A percentile compares a stretch with the other conserved stretches of the same genome.
Conservation (phyloP, 2,888 invertebrate genomes). For the Pegoplata infirma region DNA sequence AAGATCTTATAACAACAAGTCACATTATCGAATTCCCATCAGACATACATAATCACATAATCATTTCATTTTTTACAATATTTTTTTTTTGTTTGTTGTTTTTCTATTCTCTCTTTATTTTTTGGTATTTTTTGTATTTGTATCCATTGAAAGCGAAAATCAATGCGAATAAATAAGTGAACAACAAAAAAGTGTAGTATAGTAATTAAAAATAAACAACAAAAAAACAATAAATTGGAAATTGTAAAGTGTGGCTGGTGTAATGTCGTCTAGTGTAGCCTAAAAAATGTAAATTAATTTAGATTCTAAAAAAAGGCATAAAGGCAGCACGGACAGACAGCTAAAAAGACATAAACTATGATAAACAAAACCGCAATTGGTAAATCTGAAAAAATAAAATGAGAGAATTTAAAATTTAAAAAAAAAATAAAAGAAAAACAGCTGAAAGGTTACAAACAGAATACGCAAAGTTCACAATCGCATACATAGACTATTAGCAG, state of each 20-base stretch:
- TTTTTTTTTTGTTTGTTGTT: slow-evolving; percentile 24
- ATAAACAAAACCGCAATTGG: slow-evolving; percentile 54
- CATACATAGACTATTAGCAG: slow-evolving; percentile 1
- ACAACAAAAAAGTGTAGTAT: slow-evolving; percentile 48
- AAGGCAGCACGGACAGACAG: slow-evolving; percentile 53
- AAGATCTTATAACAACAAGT: not conserved
- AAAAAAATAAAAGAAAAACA: slow-evolving; percentile 56
- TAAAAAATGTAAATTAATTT: slow-evolving; percentile 55
- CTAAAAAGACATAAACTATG: slow-evolving; percentile 40
- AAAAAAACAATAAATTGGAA: slow-evolving; percentile 29
- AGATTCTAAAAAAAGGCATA: slow-evolving; percentile 54
- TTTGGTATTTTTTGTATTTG: no score
- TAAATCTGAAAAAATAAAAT: not conserved
- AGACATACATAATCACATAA: not conserved
- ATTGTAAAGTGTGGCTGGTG: slow-evolving; percentile 10
- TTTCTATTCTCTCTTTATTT: slow-evolving; percentile 1
- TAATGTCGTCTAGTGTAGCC: slow-evolving; percentile 3
- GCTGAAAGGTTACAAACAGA: slow-evolving; percentile 58
- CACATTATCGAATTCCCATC: not conserved
- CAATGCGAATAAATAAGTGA: slow-evolving; percentile 51
- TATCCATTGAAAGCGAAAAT: slow-evolving; percentile 56
- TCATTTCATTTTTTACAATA: slow-evolving; percentile 8
- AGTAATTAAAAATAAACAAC: slow-evolving; percentile 54
- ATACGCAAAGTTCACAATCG: slow-evolving; percentile 53
- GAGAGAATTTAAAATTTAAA: slow-evolving; percentile 21